A percentile compares a stretch with the other conserved stretches of the same genome.
These are phyloP conservation scores for Arothron firmamentum DNA, from an alignment of 2,113 vertebrate genomes.

Conservation along the genomic window DNA sequence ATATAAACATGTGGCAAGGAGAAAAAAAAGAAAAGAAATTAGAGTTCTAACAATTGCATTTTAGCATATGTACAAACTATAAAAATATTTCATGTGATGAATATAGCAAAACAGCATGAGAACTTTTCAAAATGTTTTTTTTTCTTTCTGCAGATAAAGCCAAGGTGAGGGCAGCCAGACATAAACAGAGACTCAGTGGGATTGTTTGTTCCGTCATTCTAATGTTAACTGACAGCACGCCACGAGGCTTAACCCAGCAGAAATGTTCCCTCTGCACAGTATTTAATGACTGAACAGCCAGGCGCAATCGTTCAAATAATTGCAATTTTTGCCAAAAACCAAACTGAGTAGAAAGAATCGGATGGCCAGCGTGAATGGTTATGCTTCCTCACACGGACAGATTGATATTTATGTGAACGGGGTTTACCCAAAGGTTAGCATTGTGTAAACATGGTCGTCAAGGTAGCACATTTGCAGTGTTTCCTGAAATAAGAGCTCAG, in stretches of 20 bases:
- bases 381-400: background rate
- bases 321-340: background rate
- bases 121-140: background rate
- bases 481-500: slow-evolving; percentile 12
- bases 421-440: slow-evolving; percentile 13
- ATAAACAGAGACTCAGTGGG: slow-evolving; percentile 10
- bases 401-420: background rate
- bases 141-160: too few species aligned
- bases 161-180: background rate
- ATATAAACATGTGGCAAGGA: too few species aligned
- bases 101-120: background rate
- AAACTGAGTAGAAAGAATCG: slow-evolving; percentile 1
- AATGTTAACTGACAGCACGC: slow-evolving; percentile 47
- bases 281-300: slow-evolving; percentile 1
- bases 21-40: too few species aligned
- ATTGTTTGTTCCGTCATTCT: slow-evolving; percentile 37
- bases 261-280: slow-evolving; percentile 21
- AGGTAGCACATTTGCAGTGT: background rate
- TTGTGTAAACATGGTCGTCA: slow-evolving; percentile 15
- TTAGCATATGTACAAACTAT: too few species aligned
- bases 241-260: slow-evolving; percentile 30
- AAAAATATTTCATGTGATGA: too few species aligned
- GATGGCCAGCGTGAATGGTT: background rate
- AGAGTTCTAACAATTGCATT: too few species aligned
- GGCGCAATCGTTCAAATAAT: background rate